phyloP scores from a whole-genome alignment of 2,888 invertebrate genomes.

The Amiota minor region DNA sequence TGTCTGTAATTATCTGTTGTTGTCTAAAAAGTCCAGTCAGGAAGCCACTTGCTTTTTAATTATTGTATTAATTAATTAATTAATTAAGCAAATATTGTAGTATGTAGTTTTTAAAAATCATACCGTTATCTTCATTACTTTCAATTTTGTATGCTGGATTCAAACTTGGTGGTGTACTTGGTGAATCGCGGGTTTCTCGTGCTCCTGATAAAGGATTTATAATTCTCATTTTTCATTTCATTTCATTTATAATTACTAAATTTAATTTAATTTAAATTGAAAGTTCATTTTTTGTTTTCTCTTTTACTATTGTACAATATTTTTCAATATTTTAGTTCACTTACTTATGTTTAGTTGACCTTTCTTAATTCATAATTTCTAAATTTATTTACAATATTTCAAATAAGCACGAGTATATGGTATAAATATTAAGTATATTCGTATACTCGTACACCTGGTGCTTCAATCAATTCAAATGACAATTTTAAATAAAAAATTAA shows the following conservation, averaged over 20 bases:
- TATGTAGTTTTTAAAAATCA: constrained; percentile 38
- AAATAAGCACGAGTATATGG: too few species aligned
- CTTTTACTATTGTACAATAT: too few species aligned
- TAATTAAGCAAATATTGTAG: neutral
- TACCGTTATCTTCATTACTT: constrained; percentile 69
- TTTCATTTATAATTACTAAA: neutral
- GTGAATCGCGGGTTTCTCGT: constrained; percentile 72
- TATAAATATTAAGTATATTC: too few species aligned
- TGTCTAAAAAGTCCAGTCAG: constrained; percentile 17
- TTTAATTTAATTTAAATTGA: neutral
- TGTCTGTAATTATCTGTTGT: neutral
- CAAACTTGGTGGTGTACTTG: constrained; percentile 72
- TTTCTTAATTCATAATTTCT: too few species aligned
- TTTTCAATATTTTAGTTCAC: too few species aligned
- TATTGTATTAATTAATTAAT: neutral
- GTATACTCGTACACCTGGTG: too few species aligned
- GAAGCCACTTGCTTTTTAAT: constrained; percentile 41
- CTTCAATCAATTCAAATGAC: too few species aligned
- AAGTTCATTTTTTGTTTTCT: neutral
- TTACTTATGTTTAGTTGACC: too few species aligned
- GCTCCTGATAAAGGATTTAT: constrained; percentile 58
- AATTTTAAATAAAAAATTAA: too few species aligned
- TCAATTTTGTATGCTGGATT: constrained; percentile 74
- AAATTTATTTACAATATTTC: too few species aligned
- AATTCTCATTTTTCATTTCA: neutral